phyloP scores from a whole-genome alignment of 1,140 invertebrate genomes.

The Brachionus koreanus region DNA sequence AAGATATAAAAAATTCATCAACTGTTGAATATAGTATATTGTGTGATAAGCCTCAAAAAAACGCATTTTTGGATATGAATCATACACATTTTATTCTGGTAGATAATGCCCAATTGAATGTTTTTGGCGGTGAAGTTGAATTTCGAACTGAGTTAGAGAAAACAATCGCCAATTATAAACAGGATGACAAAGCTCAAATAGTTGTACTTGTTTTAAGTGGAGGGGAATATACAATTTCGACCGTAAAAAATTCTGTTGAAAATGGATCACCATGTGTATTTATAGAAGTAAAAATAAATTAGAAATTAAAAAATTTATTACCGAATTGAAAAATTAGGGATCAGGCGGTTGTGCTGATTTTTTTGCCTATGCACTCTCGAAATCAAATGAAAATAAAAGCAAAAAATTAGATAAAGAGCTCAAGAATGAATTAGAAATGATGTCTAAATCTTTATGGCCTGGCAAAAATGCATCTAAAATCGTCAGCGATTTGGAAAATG shows the following conservation, averaged over 20 bases:
- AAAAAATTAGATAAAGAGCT: neutral
- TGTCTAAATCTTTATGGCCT: neutral
- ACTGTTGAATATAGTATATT: neutral
- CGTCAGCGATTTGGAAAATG: neutral
- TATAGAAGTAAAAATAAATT: neutral
- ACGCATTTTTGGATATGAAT: conserved; percentile 58
- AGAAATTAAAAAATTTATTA: neutral
- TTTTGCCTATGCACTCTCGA: conserved; percentile 21
- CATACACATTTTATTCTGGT: conserved; percentile 62
- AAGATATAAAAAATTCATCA: neutral
- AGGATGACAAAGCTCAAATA: conserved; percentile 55
- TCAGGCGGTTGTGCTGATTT: conserved; percentile 43
- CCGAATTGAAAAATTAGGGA: neutral
- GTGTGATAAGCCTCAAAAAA: conserved; percentile 21
- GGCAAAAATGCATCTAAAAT: neutral
- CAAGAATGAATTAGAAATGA: neutral
- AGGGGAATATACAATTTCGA: conserved; percentile 56
- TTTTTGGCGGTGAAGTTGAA: conserved; percentile 45
- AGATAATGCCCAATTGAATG: conserved; percentile 53
- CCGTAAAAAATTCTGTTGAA: conserved; percentile 46
- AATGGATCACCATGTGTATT: conserved; percentile 31
- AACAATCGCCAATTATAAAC: conserved; percentile 22
- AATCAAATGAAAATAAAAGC: neutral
- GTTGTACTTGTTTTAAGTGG: conserved; percentile 58
- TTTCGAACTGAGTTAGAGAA: conserved; percentile 7